Conservation (phyloP, 2,113 vertebrate species). For the Gymnobelideus leadbeateri region DNA sequence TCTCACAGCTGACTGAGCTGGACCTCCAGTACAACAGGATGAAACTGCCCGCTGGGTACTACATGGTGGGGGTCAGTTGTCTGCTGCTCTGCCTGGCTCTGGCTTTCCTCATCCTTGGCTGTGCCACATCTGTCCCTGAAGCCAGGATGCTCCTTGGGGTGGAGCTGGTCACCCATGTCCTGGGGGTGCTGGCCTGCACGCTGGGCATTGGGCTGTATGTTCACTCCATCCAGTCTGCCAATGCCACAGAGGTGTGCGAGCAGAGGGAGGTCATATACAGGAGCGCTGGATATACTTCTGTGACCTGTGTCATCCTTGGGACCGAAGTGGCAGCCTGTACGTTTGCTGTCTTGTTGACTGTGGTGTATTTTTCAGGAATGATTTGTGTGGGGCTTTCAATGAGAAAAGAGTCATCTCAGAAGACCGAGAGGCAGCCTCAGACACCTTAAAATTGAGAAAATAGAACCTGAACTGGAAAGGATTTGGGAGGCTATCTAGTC, state of each 20-base stretch:
- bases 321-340: constrained; percentile 87
- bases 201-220: constrained; percentile 90
- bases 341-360: constrained; percentile 85
- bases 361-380: constrained; percentile 83
- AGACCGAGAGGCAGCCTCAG: not conserved
- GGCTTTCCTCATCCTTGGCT: constrained; percentile 87
- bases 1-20: constrained; percentile 87
- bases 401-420: not conserved
- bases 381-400: constrained; percentile 81
- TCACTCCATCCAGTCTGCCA: constrained; percentile 88
- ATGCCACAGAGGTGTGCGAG: constrained; percentile 88
- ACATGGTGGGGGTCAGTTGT: constrained; percentile 88
- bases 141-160: constrained; percentile 82
- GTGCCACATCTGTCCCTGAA: constrained; percentile 86
- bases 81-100: constrained; percentile 84
- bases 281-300: constrained; percentile 89
- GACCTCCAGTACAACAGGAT: constrained; percentile 93
- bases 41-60: constrained; percentile 91
- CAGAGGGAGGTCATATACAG: constrained; percentile 87
- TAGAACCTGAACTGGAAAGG: not conserved
- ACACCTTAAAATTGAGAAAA: not conserved
- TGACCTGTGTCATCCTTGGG: constrained; percentile 89
- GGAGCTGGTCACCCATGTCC: constrained; percentile 85
- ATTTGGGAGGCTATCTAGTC: not conserved
- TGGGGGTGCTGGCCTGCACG: constrained; percentile 83